These are phyloP conservation scores for Hyperopisus bebe DNA, from an alignment of 2,113 vertebrate genomes.

Conservation along the genomic window DNA sequence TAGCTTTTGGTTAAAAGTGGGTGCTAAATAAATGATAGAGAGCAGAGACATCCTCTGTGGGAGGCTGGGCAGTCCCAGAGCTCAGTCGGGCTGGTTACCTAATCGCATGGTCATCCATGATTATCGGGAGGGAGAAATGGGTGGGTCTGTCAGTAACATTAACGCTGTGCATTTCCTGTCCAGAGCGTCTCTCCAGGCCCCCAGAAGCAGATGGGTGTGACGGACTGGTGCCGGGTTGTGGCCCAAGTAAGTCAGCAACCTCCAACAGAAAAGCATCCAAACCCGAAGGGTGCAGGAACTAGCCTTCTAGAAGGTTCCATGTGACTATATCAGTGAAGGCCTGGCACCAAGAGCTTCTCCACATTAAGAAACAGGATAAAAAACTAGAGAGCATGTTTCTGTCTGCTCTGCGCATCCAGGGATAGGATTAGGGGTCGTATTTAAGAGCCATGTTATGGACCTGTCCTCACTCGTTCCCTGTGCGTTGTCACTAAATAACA, in stretches of 20 bases:
- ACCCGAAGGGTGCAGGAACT: background rate
- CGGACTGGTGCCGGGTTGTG: slow-evolving; percentile 23
- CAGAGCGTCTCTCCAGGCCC: slow-evolving; percentile 18
- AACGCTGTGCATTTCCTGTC: slow-evolving; percentile 18
- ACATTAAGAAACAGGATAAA: background rate
- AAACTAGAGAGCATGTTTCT: background rate
- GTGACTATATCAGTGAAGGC: background rate
- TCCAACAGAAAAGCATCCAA: background rate
- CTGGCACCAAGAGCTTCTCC: background rate
- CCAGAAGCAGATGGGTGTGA: background rate
- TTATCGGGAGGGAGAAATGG: background rate
- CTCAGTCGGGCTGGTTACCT: background rate
- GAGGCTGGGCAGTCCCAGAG: background rate
- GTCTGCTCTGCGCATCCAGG: background rate
- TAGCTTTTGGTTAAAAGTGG: background rate
- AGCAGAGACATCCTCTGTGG: background rate
- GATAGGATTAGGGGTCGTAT: background rate
- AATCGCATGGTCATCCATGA: background rate
- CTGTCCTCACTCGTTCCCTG: background rate
- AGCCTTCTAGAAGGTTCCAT: background rate
- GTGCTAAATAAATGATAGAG: background rate
- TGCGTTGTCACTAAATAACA: background rate
- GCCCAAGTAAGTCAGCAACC: slow-evolving; percentile 37
- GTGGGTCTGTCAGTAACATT: slow-evolving; percentile 28
- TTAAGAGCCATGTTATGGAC: background rate